Evolutionary conservation across 2,113 vertebrate species (phyloP).

Genomic region (Meles meles): DNA sequence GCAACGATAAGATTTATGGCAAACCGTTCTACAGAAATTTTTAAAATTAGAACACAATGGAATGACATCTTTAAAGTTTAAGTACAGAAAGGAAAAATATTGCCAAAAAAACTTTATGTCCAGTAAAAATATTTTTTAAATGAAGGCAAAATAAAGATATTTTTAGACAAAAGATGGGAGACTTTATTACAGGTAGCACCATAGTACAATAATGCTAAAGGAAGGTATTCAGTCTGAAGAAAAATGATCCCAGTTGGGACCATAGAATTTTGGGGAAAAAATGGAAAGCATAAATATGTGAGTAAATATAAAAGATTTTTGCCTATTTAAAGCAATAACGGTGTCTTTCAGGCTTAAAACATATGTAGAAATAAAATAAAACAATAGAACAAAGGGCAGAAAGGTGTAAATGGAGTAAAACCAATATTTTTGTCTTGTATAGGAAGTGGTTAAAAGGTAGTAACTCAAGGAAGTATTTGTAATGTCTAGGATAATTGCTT

Average conservation of each 20-base stretch:
- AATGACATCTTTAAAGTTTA: neutral
- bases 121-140: neutral
- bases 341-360: neutral
- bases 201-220: neutral
- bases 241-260: neutral
- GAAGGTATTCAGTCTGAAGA: neutral
- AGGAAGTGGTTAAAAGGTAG: neutral
- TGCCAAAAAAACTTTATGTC: neutral
- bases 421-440: neutral
- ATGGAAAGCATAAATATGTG: neutral
- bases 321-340: neutral
- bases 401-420: neutral
- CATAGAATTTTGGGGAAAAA: neutral
- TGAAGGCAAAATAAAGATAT: neutral
- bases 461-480: neutral
- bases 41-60: neutral
- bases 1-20: neutral
- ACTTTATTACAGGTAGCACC: neutral
- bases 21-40: neutral
- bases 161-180: neutral
- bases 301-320: neutral
- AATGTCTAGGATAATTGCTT: neutral
- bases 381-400: neutral
- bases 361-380: neutral
- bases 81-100: neutral